Conservation (phyloP, 2,113 vertebrate species). For the Eurystomus gularis region DNA sequence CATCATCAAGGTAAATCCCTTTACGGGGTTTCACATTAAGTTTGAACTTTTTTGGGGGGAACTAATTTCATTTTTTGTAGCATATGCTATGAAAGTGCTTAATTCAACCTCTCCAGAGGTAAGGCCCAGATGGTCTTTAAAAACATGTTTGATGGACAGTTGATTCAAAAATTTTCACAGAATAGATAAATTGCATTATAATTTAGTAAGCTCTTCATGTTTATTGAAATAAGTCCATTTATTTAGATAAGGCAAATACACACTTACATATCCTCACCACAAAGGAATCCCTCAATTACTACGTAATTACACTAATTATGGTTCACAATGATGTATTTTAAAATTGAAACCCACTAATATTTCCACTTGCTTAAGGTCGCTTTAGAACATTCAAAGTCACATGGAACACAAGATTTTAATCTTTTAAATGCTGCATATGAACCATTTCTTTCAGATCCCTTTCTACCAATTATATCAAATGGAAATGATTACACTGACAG, state of each 20-base stretch:
- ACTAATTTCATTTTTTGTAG: background rate
- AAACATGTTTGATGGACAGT: background rate
- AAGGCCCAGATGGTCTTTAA: background rate
- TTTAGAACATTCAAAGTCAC: background rate
- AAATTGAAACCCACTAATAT: background rate
- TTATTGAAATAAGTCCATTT: background rate
- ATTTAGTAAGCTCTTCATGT: background rate
- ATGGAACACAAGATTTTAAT: background rate
- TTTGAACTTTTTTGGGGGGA: background rate
- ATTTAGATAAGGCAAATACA: background rate
- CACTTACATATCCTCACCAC: background rate
- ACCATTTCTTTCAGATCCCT: background rate
- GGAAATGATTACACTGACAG: conserved; percentile 24
- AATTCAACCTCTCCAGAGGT: background rate
- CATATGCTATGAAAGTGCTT: background rate
- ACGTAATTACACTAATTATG: background rate
- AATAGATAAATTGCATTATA: background rate
- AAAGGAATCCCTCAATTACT: background rate
- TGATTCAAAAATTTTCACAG: background rate
- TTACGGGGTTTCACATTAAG: background rate
- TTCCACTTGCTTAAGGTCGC: background rate
- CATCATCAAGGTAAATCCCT: background rate
- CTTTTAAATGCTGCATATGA: background rate
- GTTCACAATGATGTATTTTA: background rate
- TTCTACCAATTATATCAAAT: conserved; percentile 29